These are phyloP conservation scores for Agriotes lineatus DNA, from an alignment of 2,888 invertebrate species.

Conservation along the genomic window DNA sequence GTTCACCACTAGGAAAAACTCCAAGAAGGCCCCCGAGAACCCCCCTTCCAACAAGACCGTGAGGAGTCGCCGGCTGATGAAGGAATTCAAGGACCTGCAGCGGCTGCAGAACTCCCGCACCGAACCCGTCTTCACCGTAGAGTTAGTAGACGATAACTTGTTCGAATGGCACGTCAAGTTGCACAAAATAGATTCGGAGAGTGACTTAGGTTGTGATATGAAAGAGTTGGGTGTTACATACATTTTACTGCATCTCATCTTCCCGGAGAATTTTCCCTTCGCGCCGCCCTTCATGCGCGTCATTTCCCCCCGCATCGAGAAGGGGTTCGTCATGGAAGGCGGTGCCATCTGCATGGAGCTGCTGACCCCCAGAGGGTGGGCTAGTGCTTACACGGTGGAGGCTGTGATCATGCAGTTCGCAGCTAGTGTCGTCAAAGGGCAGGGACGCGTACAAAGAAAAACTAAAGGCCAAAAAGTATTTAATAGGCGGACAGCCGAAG, in stretches of 20 bases:
- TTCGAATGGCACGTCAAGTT: constrained; percentile 91
- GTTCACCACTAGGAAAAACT: constrained; percentile 56
- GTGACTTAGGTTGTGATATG: constrained; percentile 86
- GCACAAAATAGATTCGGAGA: constrained; percentile 85
- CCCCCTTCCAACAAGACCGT: constrained; percentile 73
- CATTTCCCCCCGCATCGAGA: constrained; percentile 73
- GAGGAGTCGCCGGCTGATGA: constrained; percentile 85
- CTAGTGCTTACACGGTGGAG: constrained; percentile 88
- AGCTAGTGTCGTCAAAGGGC: constrained; percentile 89
- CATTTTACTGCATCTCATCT: constrained; percentile 83
- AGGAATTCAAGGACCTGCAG: constrained; percentile 86
- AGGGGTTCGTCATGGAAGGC: constrained; percentile 91
- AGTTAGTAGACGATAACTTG: constrained; percentile 86
- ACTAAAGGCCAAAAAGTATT: constrained; percentile 84
- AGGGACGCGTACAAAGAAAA: constrained; percentile 85
- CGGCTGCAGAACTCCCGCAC: constrained; percentile 76
- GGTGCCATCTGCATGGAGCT: constrained; percentile 93
- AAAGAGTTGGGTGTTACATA: constrained; percentile 79
- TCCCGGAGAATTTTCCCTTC: constrained; percentile 91
- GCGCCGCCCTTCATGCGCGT: constrained; percentile 85
- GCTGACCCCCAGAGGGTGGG: constrained; percentile 89
- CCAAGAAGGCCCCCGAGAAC: constrained; percentile 60
- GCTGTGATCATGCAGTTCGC: constrained; percentile 92
- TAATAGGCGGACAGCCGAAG: constrained; percentile 85
- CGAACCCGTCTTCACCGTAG: constrained; percentile 86